Conservation (phyloP, 2,797 vertebrate genomes). For the Odontamblyopus lacepedii region DNA sequence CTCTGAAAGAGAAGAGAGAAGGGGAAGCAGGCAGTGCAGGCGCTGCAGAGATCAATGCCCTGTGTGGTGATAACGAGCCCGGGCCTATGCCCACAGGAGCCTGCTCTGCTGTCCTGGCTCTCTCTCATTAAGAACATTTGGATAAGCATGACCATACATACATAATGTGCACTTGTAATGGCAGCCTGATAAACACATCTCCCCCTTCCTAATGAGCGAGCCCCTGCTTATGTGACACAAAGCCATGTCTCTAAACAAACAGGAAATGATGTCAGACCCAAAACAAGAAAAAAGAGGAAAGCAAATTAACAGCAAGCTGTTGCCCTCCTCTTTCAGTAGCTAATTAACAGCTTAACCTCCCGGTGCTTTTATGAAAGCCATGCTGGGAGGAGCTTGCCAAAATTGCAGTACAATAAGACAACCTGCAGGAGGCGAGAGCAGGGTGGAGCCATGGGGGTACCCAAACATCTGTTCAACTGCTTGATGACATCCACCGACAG, state of each 20-base stretch:
- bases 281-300: conserved; percentile 50
- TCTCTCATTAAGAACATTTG: conserved; percentile 78
- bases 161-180: conserved; percentile 75
- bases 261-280: conserved; percentile 75
- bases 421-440: conserved; percentile 79
- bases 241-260: conserved; percentile 61
- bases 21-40: conserved; percentile 81
- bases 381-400: conserved; percentile 69
- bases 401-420: conserved; percentile 73
- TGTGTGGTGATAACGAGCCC: conserved; percentile 90
- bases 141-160: conserved; percentile 77
- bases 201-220: conserved; percentile 65
- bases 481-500: conserved; percentile 59
- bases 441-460: conserved; percentile 64
- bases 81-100: conserved; percentile 88
- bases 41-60: conserved; percentile 93
- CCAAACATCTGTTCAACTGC: conserved; percentile 6
- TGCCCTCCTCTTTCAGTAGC: conserved; percentile 75
- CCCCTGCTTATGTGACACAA: conserved; percentile 63
- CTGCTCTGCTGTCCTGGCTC: conserved; percentile 73
- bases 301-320: conserved; percentile 77
- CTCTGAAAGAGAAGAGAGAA: conserved; percentile 83
- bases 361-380: conserved; percentile 80
- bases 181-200: conserved; percentile 71
- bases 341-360: conserved; percentile 86